phyloP scores from a whole-genome alignment of 2,113 vertebrate genomes.

The Aleadryas rufinucha region DNA sequence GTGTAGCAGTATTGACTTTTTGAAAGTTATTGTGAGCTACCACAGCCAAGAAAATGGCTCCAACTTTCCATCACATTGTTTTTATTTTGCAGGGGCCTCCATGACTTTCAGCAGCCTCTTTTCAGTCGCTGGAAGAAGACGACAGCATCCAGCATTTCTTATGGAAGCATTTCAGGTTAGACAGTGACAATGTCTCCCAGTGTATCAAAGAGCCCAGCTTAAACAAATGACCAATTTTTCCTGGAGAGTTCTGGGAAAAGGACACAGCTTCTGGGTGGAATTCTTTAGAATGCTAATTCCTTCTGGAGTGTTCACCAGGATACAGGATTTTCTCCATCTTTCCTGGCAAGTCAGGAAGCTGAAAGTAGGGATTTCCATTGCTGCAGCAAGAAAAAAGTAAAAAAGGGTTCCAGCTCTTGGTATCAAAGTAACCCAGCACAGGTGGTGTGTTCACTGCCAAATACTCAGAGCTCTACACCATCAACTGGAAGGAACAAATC shows the following conservation, averaged over 20 bases:
- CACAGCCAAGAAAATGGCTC: neutral
- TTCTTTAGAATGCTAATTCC: neutral
- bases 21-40: conserved; percentile 6
- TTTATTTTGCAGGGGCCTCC: neutral
- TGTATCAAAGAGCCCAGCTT: neutral
- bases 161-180: neutral
- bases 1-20: neutral
- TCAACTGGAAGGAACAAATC: neutral
- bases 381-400: neutral
- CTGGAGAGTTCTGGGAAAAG: neutral
- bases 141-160: neutral
- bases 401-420: neutral
- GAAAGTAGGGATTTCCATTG: neutral
- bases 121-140: neutral
- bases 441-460: neutral
- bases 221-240: neutral
- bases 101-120: neutral
- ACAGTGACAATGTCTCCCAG: neutral
- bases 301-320: neutral
- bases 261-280: neutral
- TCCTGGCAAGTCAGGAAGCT: neutral
- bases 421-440: neutral
- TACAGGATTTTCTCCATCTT: neutral
- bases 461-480: neutral
- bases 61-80: neutral